Evolutionary conservation across 2,888 invertebrate species (phyloP).

Genomic region (Cataglyphis livida): DNA sequence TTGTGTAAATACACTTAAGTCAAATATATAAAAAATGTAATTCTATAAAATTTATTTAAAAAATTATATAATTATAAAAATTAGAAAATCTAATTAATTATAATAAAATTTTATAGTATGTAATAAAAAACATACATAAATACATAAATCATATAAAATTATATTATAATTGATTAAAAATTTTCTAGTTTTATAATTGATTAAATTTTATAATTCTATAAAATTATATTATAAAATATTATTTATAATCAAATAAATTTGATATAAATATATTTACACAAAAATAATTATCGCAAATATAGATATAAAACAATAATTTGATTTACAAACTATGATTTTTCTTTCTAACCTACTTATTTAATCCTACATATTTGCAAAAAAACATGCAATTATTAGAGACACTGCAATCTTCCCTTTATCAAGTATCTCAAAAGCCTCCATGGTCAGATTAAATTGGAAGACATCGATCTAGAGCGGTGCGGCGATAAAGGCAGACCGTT

Average conservation of each 20-base stretch:
- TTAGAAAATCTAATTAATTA: not conserved
- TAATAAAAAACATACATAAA: not conserved
- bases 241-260: not conserved
- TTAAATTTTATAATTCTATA: not conserved
- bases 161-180: not conserved
- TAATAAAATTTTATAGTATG: not conserved
- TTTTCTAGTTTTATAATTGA: not conserved
- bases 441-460: not conserved
- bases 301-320: not conserved
- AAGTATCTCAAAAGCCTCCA: not conserved
- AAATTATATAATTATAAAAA: not conserved
- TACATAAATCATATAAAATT: not conserved
- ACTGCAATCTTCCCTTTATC: not conserved
- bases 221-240: not conserved
- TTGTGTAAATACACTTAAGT: not conserved
- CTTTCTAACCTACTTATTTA: not conserved
- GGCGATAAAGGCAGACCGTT: slow-evolving; percentile 3
- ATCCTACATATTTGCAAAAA: not conserved
- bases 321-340: not conserved
- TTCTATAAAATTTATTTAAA: not conserved
- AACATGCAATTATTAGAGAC: slow-evolving; percentile 12
- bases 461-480: not conserved
- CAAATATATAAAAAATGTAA: not conserved
- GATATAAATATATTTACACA: not conserved
- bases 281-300: not conserved